Base-by-base conservation (phyloP, 2,888 invertebrate species). In the Gryllus longicercus region DNA sequence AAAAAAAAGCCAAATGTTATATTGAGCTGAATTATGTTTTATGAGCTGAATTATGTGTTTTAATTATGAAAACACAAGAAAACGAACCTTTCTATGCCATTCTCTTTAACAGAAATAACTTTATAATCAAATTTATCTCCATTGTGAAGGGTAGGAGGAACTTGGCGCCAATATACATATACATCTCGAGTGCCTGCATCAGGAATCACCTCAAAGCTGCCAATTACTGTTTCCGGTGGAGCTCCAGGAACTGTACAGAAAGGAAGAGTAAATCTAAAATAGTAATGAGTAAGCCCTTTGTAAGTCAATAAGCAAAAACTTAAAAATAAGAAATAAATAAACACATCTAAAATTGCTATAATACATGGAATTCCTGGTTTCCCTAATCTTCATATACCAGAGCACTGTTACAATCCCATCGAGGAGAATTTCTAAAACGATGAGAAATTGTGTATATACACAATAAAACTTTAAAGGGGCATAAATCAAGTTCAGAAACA, bases 111-210 rank as follows among this genome's bases (percentile, higher is more conserved):
- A 81, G 85, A 84, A 63, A 88, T 86, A n/a, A 94, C 89, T 83
- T 89, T 88, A 85, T 96, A 96, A 2, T 89, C 89, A 84, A 96
- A 95, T 84, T 93, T 90, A 11, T 91, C 90, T 25, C 95, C 96
- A 85, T 95, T 95, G 84, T 93, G 90, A 83, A 92, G 89, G 85
- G 90, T 90, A 76, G 90, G 89, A 25, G 91, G 90, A 79, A 96
- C 89, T 83, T 92, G 90, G 85, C 94, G 92, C 95, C 96, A 96
- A 86, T 95, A 96, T 38, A 96, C 88, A 85, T 91, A 91, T 75
- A 95, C 88, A 79, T 91, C 90, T 82, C 93, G 88, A 81, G 89
- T 89, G 23, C 82, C 79, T 11, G 78, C 74, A 11, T 82, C 82
- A 74, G 87, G 86, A 21, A 86, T 84, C 83, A 87, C 88, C 86